Percentiles rank a stretch among this genome's conserved stretches.
Evolutionary conservation across 2,797 vertebrate genomes (phyloP).

Genomic region (Erethizon dorsatum): DNA sequence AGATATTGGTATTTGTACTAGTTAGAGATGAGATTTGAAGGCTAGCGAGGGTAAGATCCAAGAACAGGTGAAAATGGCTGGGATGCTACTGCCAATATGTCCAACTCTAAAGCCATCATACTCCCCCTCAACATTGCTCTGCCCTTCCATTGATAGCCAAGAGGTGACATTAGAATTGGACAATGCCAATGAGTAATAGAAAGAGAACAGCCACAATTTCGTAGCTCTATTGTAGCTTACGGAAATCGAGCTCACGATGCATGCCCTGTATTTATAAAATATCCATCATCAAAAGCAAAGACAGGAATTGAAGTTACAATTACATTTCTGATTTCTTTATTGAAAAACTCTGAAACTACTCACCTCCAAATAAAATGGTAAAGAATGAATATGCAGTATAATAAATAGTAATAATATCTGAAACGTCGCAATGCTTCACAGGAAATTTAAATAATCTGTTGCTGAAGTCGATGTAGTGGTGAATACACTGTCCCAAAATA

Average conservation of each 20-base stretch:
- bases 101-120: not conserved
- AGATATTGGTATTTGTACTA: not conserved
- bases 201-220: conserved; percentile 49
- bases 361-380: not conserved
- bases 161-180: conserved; percentile 70
- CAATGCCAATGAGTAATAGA: conserved; percentile 48
- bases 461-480: not conserved
- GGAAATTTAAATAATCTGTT: not conserved
- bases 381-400: not conserved
- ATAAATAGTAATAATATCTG: not conserved
- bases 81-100: not conserved
- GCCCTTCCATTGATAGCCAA: not conserved
- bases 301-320: not conserved
- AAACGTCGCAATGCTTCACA: not conserved
- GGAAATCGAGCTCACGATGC: not conserved
- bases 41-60: not conserved
- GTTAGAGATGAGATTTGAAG: not conserved
- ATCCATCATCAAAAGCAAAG: conserved; percentile 2
- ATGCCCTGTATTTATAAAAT: not conserved
- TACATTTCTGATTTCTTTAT: not conserved
- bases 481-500: not conserved
- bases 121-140: not conserved
- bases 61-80: not conserved
- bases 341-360: conserved; percentile 23
- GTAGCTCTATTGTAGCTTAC: conserved; percentile 45